phyloP scores from a whole-genome alignment of 2,888 invertebrate species.

The Drosophila sordidula region DNA sequence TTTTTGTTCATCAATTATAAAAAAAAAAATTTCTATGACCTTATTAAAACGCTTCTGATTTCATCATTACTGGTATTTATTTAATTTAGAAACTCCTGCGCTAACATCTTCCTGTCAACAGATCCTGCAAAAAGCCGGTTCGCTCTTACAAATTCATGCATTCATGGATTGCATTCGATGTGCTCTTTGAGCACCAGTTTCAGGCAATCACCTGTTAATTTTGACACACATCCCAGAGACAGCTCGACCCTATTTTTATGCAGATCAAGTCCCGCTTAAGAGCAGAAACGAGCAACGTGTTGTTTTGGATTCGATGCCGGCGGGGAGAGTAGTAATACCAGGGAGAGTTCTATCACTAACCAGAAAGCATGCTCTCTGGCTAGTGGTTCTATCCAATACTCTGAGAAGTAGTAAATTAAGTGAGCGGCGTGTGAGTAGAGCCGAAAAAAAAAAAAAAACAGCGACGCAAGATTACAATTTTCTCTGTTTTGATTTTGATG shows the following conservation, averaged over 20 bases:
- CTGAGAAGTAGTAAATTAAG: conserved; percentile 62
- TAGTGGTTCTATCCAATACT: conserved; percentile 38
- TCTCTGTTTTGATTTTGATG: conserved; percentile 74
- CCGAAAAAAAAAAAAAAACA: conserved; percentile 51
- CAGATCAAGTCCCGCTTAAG: conserved; percentile 80
- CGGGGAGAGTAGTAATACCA: conserved; percentile 57
- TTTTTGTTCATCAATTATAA: neutral
- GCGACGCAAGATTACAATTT: conserved; percentile 72
- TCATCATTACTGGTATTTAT: neutral
- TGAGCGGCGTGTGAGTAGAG: conserved; percentile 62
- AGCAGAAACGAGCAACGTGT: conserved; percentile 51
- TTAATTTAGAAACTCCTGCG: neutral
- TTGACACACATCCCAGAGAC: conserved; percentile 66
- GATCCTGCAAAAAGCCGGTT: conserved; percentile 72
- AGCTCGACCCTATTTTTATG: conserved; percentile 74
- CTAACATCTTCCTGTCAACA: conserved; percentile 14
- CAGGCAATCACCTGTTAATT: conserved; percentile 68
- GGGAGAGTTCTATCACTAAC: conserved; percentile 67
- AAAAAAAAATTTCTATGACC: neutral
- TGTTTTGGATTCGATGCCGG: conserved; percentile 24
- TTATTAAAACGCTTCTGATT: neutral
- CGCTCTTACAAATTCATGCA: conserved; percentile 57
- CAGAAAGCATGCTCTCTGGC: conserved; percentile 4
- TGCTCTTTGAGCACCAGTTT: conserved; percentile 50
- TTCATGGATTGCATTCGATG: neutral